Conservation (phyloP, 2,113 vertebrate genomes). For the Ginglymostoma cirratum region DNA sequence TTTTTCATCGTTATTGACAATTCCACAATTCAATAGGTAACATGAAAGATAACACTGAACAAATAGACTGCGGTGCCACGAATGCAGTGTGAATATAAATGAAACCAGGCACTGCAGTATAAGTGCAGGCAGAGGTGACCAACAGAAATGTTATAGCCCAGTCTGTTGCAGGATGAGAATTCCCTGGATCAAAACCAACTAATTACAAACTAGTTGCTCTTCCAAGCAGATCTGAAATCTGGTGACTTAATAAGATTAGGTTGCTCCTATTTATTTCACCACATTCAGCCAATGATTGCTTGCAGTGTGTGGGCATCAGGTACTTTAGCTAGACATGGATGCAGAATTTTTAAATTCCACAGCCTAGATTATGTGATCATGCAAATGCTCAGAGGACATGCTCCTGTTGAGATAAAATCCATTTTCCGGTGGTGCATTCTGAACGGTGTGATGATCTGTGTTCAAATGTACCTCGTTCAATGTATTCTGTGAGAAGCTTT, state of each 20-base stretch:
- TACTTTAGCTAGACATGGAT: background rate
- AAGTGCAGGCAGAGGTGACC: background rate
- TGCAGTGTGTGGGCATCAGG: background rate
- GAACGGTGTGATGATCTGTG: conserved; percentile 9
- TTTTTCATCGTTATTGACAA: background rate
- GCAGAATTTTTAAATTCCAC: background rate
- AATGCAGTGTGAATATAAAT: conserved; percentile 30
- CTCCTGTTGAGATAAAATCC: background rate
- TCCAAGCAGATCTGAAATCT: conserved; percentile 25
- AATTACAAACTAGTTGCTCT: background rate
- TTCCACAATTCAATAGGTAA: conserved; percentile 11
- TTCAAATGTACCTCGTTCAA: background rate
- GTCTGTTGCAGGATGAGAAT: background rate
- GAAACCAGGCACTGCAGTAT: background rate
- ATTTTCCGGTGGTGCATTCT: background rate
- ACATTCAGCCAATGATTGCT: background rate
- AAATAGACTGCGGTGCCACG: background rate
- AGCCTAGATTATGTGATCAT: background rate
- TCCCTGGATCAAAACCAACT: conserved; percentile 19
- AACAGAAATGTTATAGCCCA: conserved; percentile 15
- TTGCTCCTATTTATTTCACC: background rate
- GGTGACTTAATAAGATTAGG: background rate
- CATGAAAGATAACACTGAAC: background rate
- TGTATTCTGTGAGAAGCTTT: background rate
- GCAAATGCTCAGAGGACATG: background rate